Base-by-base conservation (phyloP, 2,888 invertebrate genomes). In the Cephonodes hylas region DNA sequence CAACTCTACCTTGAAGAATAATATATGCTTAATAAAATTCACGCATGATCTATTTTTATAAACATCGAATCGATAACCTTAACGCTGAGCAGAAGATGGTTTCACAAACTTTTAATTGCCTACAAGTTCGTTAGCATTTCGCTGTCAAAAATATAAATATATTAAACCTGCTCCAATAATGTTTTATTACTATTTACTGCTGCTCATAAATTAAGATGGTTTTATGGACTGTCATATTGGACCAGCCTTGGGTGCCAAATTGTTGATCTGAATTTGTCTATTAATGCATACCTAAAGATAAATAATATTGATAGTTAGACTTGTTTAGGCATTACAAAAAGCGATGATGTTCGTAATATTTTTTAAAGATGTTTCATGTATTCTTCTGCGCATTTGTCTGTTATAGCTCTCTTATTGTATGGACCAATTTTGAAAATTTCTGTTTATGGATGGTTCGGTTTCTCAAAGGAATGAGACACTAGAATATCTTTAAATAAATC, bases 131-230 rank as follows among this genome's bases (percentile, higher is more conserved):
- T 31, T 18, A 31, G n/a, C 31, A 27, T 53, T 53, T 53, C 31
- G 53, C 31, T 27, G 18, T 18, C 2, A 27, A 18, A 15, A 53
- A 53, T 27, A n/a, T 23, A n/a, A 46, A 13, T 22, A 23, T n/a
- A 46, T 46, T 8, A 23, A 25, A 45, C 45, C 45, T 22, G 48
- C 25, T 25, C 25, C 18, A 27, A 7, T 23, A 20, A n/a, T 23
- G 23, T 27, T 53, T 53, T 18, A 31, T 18, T 7, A 31, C 10
- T 7, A 23, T 46, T 53, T 53, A 53, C 27, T 58, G 59, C 61
- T 60, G 58, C 46, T 38, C 59, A 22, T 20, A 64, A 31, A 62
- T 58, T 57, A n/a, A 38, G 53, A 13, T 61, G 38, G 53, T 59
- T 48, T 27, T 38, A 57, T 25, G 31, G n/a, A 6, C 34, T 38